These are phyloP conservation scores for Pyxicephalus adspersus DNA, from an alignment of 2,113 vertebrate genomes.

Conservation along the genomic window DNA sequence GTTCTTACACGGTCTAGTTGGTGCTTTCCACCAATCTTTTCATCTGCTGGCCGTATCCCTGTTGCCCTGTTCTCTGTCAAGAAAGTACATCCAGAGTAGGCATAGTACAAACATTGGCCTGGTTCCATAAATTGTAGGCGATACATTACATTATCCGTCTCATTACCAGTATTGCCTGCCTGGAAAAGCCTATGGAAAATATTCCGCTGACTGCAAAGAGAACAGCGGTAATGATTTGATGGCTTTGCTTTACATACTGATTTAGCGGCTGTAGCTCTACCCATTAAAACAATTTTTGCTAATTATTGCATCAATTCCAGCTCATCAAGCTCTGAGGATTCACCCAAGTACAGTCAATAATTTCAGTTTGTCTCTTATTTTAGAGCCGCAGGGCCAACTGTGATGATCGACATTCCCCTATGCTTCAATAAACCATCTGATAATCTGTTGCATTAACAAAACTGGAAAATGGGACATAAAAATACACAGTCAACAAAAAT, in stretches of 20 bases:
- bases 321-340: slow-evolving; percentile 26
- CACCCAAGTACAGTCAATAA: not conserved
- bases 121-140: not conserved
- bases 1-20: not conserved
- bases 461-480: not conserved
- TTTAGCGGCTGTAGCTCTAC: not conserved
- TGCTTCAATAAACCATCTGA: not conserved
- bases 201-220: not conserved
- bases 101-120: slow-evolving; percentile 23
- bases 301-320: slow-evolving; percentile 43
- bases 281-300: slow-evolving; percentile 19
- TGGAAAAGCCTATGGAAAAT: slow-evolving; percentile 19
- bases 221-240: not conserved
- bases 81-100: not conserved
- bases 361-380: slow-evolving; percentile 2
- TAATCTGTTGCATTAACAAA: not conserved
- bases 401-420: not conserved
- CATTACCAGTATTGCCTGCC: slow-evolving; percentile 11
- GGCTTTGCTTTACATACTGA: not conserved
- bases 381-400: not conserved
- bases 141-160: not conserved
- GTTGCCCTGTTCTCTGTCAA: not conserved
- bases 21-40: not conserved
- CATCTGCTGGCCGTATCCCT: no score
- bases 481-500: no score